Base-by-base conservation (phyloP, 2,797 vertebrate species). In the Sebastes nivosus region DNA sequence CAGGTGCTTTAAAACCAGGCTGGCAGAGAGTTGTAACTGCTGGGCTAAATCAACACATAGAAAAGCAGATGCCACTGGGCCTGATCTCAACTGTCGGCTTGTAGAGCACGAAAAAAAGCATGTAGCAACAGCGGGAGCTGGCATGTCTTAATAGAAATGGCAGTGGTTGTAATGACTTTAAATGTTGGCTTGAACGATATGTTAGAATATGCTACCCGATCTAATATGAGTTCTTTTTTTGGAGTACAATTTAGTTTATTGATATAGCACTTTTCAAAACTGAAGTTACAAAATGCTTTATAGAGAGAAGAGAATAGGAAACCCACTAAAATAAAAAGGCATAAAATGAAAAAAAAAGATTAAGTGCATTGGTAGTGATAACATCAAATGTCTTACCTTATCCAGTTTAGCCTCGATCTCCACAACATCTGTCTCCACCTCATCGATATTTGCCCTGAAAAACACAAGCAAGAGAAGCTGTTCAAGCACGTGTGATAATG, bases 361-460 rank as follows among this genome's bases (percentile, higher is more conserved):
- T 18, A 27, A 16, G 9, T 71, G 55, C 3, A 60, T 3, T 46
- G 18, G 8, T 36, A 12, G 2, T 8, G 30, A 32, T 0, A 14
- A 32, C 3, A 36, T 4, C 16, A 63, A 46, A 1, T 4, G 2
- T 86, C 95, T 96, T 88, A 99, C 98, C 97, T 99, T 99, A 87
- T 99, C 98, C 55, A 99, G 95, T 79, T 99, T 99, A 1, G 97
- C 97, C 89, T 99, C 98, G 0, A 99, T 97, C 94, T 99, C 98
- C 86, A 98, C 98, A 67, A 99, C 98, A 86, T 99, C 98, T 0
- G 97, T 97, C 82, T 99, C 98, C 91, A 99, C 98, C 86, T 99
- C 98, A 81, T 99, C 97, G 1, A 99, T 97, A 65, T 97, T 97
- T 0, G 98, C 98, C 96, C 98, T 99, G 95, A 67, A 92, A 93